Evolutionary conservation across 2,797 vertebrate species (phyloP).

Genomic region (Nothura maculosa): DNA sequence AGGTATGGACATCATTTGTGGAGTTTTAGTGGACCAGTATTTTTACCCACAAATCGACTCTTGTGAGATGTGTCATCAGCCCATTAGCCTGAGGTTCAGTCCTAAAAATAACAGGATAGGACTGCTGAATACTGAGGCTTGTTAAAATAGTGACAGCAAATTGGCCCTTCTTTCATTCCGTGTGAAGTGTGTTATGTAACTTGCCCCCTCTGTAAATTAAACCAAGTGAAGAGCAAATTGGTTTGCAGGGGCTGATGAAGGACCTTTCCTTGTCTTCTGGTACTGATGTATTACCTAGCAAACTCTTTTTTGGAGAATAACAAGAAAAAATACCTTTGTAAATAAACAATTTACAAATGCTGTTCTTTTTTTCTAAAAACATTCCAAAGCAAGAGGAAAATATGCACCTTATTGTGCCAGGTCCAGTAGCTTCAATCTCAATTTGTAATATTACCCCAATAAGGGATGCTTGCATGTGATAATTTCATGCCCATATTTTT

Average conservation of each 20-base stretch:
- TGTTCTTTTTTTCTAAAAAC: neutral
- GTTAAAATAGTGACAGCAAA: constrained; percentile 63
- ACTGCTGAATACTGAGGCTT: constrained; percentile 42
- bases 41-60: constrained; percentile 35
- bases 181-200: neutral
- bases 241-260: neutral
- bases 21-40: constrained; percentile 17
- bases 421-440: neutral
- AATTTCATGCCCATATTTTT: neutral
- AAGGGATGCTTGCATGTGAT: neutral
- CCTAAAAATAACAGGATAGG: constrained; percentile 67
- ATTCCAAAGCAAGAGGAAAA: neutral
- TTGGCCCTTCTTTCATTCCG: constrained; percentile 23
- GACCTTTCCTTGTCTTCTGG: neutral
- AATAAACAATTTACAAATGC: neutral
- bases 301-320: neutral
- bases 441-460: neutral
- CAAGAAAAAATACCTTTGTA: neutral
- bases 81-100: constrained; percentile 47
- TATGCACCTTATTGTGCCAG: neutral
- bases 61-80: constrained; percentile 58
- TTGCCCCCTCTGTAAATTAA: neutral
- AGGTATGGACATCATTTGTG: neutral
- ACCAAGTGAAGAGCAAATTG: neutral
- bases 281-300: neutral